Conservation (phyloP, 2,113 vertebrate species). For the Raja brachyura region DNA sequence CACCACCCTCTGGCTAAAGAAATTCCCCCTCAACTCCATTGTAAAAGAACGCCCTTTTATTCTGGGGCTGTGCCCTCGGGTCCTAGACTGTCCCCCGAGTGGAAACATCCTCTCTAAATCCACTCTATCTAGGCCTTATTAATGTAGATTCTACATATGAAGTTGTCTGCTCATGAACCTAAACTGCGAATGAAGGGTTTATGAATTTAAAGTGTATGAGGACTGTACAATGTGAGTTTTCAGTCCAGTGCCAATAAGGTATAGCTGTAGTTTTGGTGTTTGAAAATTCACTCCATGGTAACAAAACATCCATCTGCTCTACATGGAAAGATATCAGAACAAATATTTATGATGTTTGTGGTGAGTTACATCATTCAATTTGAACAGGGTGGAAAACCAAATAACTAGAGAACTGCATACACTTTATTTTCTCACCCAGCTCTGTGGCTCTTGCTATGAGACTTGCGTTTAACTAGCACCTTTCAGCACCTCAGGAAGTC, state of each 20-base stretch:
- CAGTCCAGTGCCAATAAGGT: background rate
- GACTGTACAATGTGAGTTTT: too few species aligned
- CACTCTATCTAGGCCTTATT: background rate
- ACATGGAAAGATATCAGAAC: background rate
- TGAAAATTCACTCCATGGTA: background rate
- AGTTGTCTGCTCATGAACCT: background rate
- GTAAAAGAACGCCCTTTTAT: too few species aligned
- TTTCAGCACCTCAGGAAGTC: background rate
- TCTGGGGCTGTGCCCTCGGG: too few species aligned
- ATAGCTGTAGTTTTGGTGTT: background rate
- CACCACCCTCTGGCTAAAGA: too few species aligned
- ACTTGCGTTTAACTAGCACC: too few species aligned
- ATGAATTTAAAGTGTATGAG: too few species aligned
- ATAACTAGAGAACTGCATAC: background rate
- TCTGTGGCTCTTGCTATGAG: background rate
- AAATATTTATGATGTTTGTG: background rate
- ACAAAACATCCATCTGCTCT: background rate
- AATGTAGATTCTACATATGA: background rate
- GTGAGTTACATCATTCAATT: background rate
- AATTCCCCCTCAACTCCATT: too few species aligned
- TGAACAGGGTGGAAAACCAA: background rate
- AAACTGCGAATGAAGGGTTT: background rate
- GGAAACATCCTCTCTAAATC: too few species aligned
- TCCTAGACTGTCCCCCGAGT: too few species aligned
- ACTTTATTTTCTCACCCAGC: background rate